Evolutionary conservation across 2,888 invertebrate genomes (phyloP), one percentile per base, ranked within the genome.

Genomic region (Falcaria lacertinaria): DNA sequence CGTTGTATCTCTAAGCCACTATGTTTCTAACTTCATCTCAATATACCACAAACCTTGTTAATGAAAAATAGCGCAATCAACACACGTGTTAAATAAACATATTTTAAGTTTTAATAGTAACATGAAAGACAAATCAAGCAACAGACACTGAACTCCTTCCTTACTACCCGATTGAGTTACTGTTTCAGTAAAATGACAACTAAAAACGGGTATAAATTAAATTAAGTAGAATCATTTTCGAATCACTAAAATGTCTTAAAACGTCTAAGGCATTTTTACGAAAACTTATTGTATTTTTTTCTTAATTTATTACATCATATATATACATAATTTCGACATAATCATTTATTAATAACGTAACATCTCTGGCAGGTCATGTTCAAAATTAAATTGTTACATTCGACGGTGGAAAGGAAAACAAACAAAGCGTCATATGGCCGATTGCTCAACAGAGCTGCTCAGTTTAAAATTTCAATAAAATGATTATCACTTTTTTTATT

Each of bases 301-400:
- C 83, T 82, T 83, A 85, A 83, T 86, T 84, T 84, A 87, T 85
- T 85, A 86, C 79, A 83, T 81, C 82, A 83, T 85, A 86, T 85
- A 85, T 86, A 87, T 87, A 88, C 85, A 88, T 85, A 87, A 86
- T 85, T 85, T 87, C 75, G 81, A 83, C 83, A 80, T 84, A 81
- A 78, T 80, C 70, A 81, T 79, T 78, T 78, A 75, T 75, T 76
- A 75, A 74, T 74, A 80, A 82, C 72, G 78, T 80, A 81, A 84
- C 80, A 83, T 80, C 57, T 79, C 79, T 74, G 84, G 75, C 75
- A 80, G 77, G 78, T 80, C 74, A 69, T 70, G 71, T 75, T 68
- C 69, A 75, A 76, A 78, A 63, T 60, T 64, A 64, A 73, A 71
- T 69, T 74, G 69, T 71, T 74, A 75, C 68, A 73, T 65, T 64